A percentile compares a stretch with the other conserved stretches of the same genome.
These are phyloP conservation scores for Bradypus variegatus DNA, from an alignment of 2,797 vertebrate genomes.

Conservation along the genomic window DNA sequence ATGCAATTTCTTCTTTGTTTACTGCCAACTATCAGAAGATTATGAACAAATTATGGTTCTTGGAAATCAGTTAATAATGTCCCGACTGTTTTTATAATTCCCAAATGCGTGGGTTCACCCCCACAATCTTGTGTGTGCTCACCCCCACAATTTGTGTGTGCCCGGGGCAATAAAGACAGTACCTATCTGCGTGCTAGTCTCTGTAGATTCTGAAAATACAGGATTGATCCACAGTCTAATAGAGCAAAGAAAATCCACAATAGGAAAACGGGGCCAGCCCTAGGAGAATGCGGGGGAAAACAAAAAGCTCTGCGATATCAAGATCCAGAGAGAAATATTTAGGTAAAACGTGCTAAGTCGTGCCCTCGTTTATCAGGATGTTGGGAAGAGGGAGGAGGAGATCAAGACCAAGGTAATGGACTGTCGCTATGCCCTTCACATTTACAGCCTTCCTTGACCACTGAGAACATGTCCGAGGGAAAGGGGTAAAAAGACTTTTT, in stretches of 20 bases:
- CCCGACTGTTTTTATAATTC: slow-evolving; percentile 18
- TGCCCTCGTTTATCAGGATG: background rate
- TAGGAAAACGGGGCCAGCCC: background rate
- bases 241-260: slow-evolving; percentile 11
- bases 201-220: slow-evolving; percentile 1
- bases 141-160: background rate
- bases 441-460: background rate
- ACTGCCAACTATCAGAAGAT: background rate
- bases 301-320: background rate
- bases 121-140: background rate
- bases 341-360: background rate
- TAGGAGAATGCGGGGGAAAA: background rate
- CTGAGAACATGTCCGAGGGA: background rate
- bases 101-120: slow-evolving; percentile 12
- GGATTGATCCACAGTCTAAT: background rate
- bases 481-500: background rate
- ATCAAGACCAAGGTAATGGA: background rate
- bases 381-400: background rate
- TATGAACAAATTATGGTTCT: slow-evolving; percentile 27
- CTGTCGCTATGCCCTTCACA: background rate
- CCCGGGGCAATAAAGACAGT: background rate
- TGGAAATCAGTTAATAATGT: slow-evolving; percentile 6
- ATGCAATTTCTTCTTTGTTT: background rate
- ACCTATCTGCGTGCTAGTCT: background rate
- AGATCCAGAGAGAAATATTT: background rate